Base-by-base conservation (phyloP, 2,888 invertebrate genomes). In the Ametastegia equiseti region DNA sequence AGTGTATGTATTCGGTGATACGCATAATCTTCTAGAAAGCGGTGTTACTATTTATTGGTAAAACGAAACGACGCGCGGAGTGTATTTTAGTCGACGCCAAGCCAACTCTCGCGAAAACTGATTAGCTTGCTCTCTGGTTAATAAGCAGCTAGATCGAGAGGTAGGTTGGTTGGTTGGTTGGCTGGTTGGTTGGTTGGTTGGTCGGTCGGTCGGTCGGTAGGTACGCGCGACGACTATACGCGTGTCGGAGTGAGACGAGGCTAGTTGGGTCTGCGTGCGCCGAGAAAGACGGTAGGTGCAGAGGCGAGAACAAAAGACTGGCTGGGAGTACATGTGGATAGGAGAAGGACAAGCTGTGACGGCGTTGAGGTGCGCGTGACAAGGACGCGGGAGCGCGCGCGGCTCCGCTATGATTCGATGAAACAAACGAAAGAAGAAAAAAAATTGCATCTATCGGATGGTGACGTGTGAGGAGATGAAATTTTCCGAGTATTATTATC, bases 81-180 rank as follows among this genome's bases (percentile, higher is more conserved):
- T n/a, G 23, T 75, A 75, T 75, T 75, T 75, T 50, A 75, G 75
- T 75, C 36, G 33, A 75, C n/a, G 75, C 54, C 75, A 54, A n/a
- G 54, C 50, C 75, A 75, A 75, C 75, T 75, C 75, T 75, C 50
- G 75, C 75, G 75, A 75, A 75, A 75, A 75, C 75, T 75, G 75
- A 75, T 75, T 75, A 75, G 75, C 75, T 75, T 75, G 75, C 75
- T 75, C 75, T 75, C 75, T 75, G 75, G 75, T 75, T 75, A 75
- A 75, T 75, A 75, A 75, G 75, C 75, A 75, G 75, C 50, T 54
- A 54, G 54, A 75, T 75, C 75, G 75, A 50, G 50, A 75, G 50
- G n/a, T 42, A 65, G 65, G 36, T 33, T 36, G 50, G 45, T 33
- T 50, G 47, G 9, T 42, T 9, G n/a, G 23, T 9, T 19, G 19